Percentiles rank a stretch among this genome's conserved stretches.
Conservation (phyloP, 2,113 vertebrate species). For the Girardinichthys multiradiatus region DNA sequence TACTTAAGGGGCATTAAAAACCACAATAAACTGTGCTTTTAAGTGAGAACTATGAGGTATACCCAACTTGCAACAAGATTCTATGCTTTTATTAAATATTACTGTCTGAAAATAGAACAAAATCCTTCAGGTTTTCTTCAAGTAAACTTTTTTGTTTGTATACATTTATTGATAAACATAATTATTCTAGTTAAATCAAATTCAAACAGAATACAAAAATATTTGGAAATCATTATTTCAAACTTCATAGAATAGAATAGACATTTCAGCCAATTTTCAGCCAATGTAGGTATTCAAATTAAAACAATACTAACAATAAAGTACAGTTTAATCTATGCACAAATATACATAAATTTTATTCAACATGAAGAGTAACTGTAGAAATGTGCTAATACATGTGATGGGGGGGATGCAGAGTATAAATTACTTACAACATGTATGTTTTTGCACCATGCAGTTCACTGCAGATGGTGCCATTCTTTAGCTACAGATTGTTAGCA, state of each 20-base stretch:
- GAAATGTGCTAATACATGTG: too few species aligned
- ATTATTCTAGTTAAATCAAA: background rate
- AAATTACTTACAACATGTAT: background rate
- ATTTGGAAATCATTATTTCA: background rate
- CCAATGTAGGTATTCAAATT: too few species aligned
- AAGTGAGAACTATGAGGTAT: background rate
- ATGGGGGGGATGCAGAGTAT: too few species aligned
- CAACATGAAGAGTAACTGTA: too few species aligned
- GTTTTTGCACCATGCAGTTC: background rate
- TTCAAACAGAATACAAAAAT: too few species aligned
- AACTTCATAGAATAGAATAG: background rate
- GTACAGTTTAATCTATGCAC: too few species aligned
- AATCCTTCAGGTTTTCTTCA: background rate
- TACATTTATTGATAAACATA: background rate
- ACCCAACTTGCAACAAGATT: background rate
- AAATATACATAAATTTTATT: too few species aligned
- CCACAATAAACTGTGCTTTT: background rate
- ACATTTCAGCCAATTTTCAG: too few species aligned
- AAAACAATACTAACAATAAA: too few species aligned
- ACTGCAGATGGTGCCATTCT: too few species aligned
- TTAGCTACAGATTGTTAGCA: background rate
- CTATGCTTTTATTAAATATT: background rate
- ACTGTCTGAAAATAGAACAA: background rate
- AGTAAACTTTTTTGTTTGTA: too few species aligned
- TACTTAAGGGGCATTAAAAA: background rate